These are phyloP conservation scores for Pipa parva DNA, from an alignment of 2,113 vertebrate species.

Conservation along the genomic window DNA sequence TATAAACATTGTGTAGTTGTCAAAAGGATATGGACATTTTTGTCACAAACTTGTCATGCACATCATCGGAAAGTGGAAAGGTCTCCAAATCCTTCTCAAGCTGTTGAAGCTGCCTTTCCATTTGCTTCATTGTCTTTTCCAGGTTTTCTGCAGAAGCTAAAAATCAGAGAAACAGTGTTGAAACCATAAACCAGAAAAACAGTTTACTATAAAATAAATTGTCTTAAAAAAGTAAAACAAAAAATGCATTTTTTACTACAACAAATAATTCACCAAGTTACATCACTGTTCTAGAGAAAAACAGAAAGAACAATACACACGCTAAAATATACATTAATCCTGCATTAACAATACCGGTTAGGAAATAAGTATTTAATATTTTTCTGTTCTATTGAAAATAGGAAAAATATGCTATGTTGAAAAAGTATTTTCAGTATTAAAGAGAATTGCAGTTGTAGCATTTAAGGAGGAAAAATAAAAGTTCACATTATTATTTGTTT, in stretches of 20 bases:
- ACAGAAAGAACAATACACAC: too few relatives aligned
- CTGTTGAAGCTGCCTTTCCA: slow-evolving; percentile 91
- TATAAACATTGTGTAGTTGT: slow-evolving; percentile 46
- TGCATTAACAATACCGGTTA: too few relatives aligned
- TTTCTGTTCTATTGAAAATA: too few relatives aligned
- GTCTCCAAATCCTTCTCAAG: slow-evolving; percentile 94
- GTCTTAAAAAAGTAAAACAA: background rate
- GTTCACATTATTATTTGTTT: too few relatives aligned
- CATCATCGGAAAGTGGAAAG: slow-evolving; percentile 83
- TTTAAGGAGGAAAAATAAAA: too few relatives aligned
- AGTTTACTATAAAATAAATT: background rate
- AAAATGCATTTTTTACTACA: background rate
- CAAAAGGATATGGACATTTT: slow-evolving; percentile 98
- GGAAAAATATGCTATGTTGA: too few relatives aligned
- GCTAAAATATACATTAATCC: too few relatives aligned
- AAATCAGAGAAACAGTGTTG: slow-evolving; percentile 38
- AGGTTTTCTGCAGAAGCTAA: slow-evolving; percentile 93
- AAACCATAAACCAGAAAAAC: background rate
- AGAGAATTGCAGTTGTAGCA: too few relatives aligned
- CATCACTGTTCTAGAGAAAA: too few relatives aligned
- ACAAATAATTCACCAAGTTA: background rate
- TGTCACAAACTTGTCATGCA: slow-evolving; percentile 83
- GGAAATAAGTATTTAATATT: too few relatives aligned
- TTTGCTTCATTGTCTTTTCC: slow-evolving; percentile 93
- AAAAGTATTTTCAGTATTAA: too few relatives aligned